Evolutionary conservation across 2,797 vertebrate genomes (phyloP), one percentile per base, ranked within the genome.

Genomic region (Picus viridis): DNA sequence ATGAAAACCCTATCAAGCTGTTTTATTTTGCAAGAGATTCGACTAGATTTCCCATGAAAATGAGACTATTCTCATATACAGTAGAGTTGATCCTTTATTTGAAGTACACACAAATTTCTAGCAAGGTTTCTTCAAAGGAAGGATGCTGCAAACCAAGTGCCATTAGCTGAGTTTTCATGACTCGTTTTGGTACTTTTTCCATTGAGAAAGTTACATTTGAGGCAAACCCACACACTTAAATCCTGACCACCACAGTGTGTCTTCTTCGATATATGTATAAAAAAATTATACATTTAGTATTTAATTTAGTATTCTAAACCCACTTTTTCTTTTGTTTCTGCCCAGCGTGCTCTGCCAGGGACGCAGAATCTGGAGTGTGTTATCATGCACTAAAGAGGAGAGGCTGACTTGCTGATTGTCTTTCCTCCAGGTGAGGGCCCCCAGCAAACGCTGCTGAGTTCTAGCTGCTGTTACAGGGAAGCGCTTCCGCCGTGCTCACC

Each of bases 401-500:
- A 1, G 53, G 13, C 0, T 10, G 41, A 43, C 12, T 7, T 29
- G 32, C 70, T 9, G 34, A 16, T 14, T 16, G 4, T 16, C 45
- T 22, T 27, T 4, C 41, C n/a, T 4, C 30, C 34, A 3, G 26
- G 36, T 3, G 41, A 16, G n/a, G 9, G n/a, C 8, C 34, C 19
- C 47, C 54, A 4, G 1, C n/a, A 6, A 29, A 2, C 39, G 32
- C 36, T 2, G 2, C 27, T 5, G 2, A 3, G 47, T 49, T 49
- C 32, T 6, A 2, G 2, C 4, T 2, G 11, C 3, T 4, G 19
- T 32, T 17, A 23, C 7, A 20, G 30, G 43, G 32, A 17, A 2
- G 23, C 15, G 7, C 13, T 34, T 7, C 17, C 43, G 5, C 0
- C 3, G 41, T 1, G 10, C 2, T 17, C 36, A 1, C 34, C 51